A percentile compares a stretch with the other conserved stretches of the same genome.
phyloP scores from a whole-genome alignment of 2,797 vertebrate species.

The Enteromius trimaculatus region DNA sequence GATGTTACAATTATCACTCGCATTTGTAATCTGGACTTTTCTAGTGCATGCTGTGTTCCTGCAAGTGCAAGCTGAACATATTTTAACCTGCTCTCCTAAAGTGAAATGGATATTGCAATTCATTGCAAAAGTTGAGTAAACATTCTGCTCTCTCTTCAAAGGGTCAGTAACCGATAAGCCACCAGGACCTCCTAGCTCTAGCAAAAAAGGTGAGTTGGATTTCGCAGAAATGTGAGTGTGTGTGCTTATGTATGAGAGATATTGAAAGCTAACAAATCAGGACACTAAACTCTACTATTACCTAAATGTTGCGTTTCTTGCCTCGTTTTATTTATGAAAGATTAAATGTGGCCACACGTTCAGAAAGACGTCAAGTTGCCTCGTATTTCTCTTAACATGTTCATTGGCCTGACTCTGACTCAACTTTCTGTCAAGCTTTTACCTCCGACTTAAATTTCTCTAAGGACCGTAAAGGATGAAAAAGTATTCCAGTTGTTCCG shows the following conservation, averaged over 20 bases:
- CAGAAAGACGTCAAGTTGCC: not conserved
- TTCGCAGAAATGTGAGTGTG: constrained; percentile 63
- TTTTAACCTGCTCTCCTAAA: constrained; percentile 20
- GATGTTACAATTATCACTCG: not conserved
- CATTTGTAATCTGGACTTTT: not conserved
- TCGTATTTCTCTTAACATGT: constrained; percentile 19
- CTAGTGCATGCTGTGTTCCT: constrained; percentile 42
- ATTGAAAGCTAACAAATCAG: not conserved
- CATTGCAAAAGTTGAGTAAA: constrained; percentile 56
- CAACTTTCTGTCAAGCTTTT: constrained; percentile 40
- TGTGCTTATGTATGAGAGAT: constrained; percentile 47
- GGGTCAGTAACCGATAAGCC: constrained; percentile 97
- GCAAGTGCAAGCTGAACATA: constrained; percentile 17
- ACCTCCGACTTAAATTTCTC: constrained; percentile 47
- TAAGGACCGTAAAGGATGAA: constrained; percentile 54
- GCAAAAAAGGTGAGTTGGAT: constrained; percentile 96
- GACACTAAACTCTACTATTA: not conserved
- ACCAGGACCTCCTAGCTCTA: constrained; percentile 88
- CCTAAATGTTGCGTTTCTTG: not conserved
- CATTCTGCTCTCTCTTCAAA: constrained; percentile 68
- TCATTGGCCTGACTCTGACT: constrained; percentile 17
- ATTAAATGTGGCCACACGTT: not conserved
- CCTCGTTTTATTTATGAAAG: not conserved
- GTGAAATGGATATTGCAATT: constrained; percentile 24
- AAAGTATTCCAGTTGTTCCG: constrained; percentile 53